These are phyloP conservation scores for Sminthurides bifidus DNA, from an alignment of 1,140 invertebrate genomes.

Conservation along the genomic window DNA sequence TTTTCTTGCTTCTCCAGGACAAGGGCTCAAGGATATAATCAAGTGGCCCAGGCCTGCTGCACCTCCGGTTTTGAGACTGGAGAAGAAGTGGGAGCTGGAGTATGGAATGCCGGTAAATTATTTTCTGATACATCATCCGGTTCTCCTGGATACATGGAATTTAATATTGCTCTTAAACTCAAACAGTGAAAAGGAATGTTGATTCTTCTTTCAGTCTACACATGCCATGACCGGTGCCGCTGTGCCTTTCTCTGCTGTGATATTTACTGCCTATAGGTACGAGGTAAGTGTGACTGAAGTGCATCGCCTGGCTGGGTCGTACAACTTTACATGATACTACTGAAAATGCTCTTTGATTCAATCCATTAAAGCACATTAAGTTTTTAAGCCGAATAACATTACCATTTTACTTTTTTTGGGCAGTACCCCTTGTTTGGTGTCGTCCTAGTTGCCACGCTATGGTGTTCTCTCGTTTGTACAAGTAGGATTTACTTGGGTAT, in stretches of 20 bases:
- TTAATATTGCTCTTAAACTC: not conserved
- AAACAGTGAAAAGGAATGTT: not conserved
- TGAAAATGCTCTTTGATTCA: too few species aligned
- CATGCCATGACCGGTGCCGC: constrained; percentile 81
- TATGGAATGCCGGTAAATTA: constrained; percentile 66
- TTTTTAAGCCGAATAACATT: too few species aligned
- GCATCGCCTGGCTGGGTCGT: too few species aligned
- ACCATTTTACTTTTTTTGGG: constrained; percentile 32
- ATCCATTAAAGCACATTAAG: too few species aligned
- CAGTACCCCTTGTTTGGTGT: constrained; percentile 43
- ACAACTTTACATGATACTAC: too few species aligned
- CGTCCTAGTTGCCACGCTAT: constrained; percentile 39
- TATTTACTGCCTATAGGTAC: constrained; percentile 68
- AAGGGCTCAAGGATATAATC: constrained; percentile 76
- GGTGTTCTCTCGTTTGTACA: constrained; percentile 65
- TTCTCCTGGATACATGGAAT: not conserved
- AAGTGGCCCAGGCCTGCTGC: constrained; percentile 66
- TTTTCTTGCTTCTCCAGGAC: constrained; percentile 45
- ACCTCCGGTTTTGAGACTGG: constrained; percentile 67
- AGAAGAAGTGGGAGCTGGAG: constrained; percentile 73
- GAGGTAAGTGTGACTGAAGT: constrained; percentile 41
- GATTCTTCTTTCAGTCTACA: constrained; percentile 36
- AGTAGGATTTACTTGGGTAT: constrained; percentile 84
- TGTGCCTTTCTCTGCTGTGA: constrained; percentile 69
- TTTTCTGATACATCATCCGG: not conserved